Evolutionary conservation across 35 echinoderm and acorn worm genomes (phyloP), one percentile per base, ranked within the genome.

Genomic region (Lytechinus variegatus): DNA sequence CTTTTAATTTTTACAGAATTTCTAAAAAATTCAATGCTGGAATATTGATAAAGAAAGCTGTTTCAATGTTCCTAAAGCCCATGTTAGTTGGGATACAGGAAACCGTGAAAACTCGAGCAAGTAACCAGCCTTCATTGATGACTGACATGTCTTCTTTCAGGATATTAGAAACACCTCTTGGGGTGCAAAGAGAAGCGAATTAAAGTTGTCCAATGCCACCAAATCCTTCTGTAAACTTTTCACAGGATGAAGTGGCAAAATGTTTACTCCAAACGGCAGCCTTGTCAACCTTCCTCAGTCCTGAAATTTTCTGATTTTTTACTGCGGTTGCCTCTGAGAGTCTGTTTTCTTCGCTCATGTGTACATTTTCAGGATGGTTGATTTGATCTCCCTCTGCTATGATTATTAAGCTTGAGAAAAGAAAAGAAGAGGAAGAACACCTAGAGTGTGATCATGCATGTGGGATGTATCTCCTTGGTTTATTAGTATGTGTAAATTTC

Each of bases 391-490:
- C 66, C 66, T 24, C n/a, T 79, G 66, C 66, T 79, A 6, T 79
- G 21, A 24, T 79, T 79, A 79, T 8, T 44, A 24, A 24, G 66
- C 16, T 79, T 79, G 66, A 79, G 52, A 90, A 90, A 44, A 33
- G 88, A 12, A 27, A 90, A 90, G n/a, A 52, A 90, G 88, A 44
- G 88, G 88, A 9, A 90, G 13, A 52, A 90, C 29, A 54, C 88
- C 11, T 51, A 90, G 88, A 27, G 88, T 79, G 66, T 79, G 66
- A 79, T 79, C 16, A 79, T 79, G 66, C 19, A 5, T 24, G 66
- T 79, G 88, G 88, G 88, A 90, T 54, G 28, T 90, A 54, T 52
- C 52, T 28, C 88, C 88, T 90, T 54, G 88, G 28, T 33, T 90
- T 54, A 90, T 90, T 90, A 54, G 88, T 90, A 54, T 44, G 88